Conservation (phyloP, 2,797 vertebrate species). For the Brotogeris chrysoptera region DNA sequence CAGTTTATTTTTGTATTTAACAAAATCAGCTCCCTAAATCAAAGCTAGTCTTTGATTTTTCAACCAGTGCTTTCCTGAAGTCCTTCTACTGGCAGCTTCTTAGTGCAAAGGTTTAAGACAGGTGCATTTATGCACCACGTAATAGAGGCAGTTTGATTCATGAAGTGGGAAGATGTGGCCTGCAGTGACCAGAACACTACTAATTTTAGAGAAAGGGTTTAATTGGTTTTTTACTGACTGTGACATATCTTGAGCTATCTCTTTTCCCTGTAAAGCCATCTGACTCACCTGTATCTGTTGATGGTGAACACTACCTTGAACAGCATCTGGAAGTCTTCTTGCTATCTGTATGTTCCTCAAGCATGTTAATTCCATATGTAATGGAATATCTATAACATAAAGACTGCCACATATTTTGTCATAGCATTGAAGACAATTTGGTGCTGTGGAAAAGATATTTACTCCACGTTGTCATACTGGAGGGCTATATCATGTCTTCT, state of each 20-base stretch:
- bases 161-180: not conserved
- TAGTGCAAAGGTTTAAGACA: not conserved
- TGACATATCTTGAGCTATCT: not conserved
- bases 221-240: not conserved
- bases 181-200: not conserved
- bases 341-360: not conserved
- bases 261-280: not conserved
- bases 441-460: not conserved
- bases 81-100: not conserved
- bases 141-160: not conserved
- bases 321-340: not conserved
- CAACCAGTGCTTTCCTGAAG: not conserved
- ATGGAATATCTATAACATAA: not conserved
- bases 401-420: not conserved
- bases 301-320: not conserved
- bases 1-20: not conserved
- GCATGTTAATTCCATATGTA: not conserved
- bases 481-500: not conserved
- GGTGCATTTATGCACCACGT: not conserved
- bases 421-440: not conserved
- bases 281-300: not conserved
- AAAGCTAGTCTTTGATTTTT: not conserved
- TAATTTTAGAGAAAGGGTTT: not conserved
- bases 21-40: not conserved
- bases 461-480: accelerated